Conservation (phyloP, 1,140 invertebrate genomes). For the Delia radicum region DNA sequence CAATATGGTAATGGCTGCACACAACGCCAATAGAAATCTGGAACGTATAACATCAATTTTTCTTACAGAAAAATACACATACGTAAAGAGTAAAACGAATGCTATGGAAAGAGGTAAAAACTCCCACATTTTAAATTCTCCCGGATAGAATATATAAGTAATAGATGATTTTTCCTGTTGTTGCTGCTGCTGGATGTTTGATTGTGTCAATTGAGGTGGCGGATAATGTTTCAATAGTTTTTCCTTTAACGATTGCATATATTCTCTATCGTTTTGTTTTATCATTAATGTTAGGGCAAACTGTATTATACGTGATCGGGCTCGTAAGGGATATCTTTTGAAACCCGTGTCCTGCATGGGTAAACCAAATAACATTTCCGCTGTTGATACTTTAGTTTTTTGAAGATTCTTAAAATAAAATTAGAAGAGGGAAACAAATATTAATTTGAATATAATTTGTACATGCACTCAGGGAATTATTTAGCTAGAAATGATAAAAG, state of each 20-base stretch:
- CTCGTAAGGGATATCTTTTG: conserved; percentile 79
- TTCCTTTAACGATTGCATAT: conserved; percentile 71
- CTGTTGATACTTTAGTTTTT: conserved; percentile 78
- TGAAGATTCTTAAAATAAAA: conserved; percentile 64
- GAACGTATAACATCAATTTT: conserved; percentile 94
- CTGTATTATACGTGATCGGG: conserved; percentile 80
- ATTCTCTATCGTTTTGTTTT: conserved; percentile 76
- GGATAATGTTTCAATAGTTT: conserved; percentile 73
- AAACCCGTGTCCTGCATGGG: conserved; percentile 86
- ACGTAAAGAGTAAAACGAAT: conserved; percentile 84
- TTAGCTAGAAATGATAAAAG: too few relatives aligned
- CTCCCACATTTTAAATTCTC: conserved; percentile 83
- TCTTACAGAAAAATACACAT: conserved; percentile 92
- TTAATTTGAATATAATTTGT: too few relatives aligned
- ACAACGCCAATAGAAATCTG: conserved; percentile 86
- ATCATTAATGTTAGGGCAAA: conserved; percentile 89
- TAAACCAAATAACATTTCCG: conserved; percentile 91
- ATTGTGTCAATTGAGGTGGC: conserved; percentile 48
- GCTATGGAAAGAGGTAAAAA: conserved; percentile 81
- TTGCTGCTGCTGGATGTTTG: conserved; percentile 21
- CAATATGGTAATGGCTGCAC: conserved; percentile 84
- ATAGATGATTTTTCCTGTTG: conserved; percentile 46
- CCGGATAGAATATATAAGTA: conserved; percentile 81
- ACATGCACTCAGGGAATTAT: too few relatives aligned
- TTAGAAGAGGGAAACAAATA: conserved; percentile 11